Conservation (phyloP, 1,140 invertebrate species). For the Diprion similis region DNA sequence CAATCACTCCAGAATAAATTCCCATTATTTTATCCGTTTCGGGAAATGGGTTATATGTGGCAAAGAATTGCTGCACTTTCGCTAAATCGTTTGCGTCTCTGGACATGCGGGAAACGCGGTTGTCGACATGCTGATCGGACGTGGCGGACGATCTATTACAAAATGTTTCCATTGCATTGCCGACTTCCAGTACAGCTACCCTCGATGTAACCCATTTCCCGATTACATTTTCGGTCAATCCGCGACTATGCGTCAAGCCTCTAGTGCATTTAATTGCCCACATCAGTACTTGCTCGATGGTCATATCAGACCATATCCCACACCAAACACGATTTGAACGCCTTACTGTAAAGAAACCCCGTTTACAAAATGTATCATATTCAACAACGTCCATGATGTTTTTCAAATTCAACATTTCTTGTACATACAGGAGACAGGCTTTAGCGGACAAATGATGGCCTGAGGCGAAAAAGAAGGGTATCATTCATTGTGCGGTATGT, state of each 20-base stretch:
- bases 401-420: constrained; percentile 50
- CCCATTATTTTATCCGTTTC: constrained; percentile 21
- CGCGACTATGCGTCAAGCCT: constrained; percentile 35
- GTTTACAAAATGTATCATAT: constrained; percentile 39
- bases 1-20: constrained; percentile 31
- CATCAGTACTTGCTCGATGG: too few relatives aligned
- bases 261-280: constrained; percentile 45
- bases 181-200: constrained; percentile 19
- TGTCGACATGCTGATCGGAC: constrained; percentile 40
- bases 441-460: constrained; percentile 60
- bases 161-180: constrained; percentile 34
- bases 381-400: constrained; percentile 40
- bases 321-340: constrained; percentile 45
- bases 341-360: constrained; percentile 41
- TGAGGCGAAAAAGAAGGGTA: constrained; percentile 41
- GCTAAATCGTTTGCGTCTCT: constrained; percentile 35
- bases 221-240: constrained; percentile 33
- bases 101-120: constrained; percentile 29
- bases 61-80: constrained; percentile 35
- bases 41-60: constrained; percentile 33
- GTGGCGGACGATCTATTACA: constrained; percentile 26
- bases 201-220: constrained; percentile 26
- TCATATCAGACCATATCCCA: too few relatives aligned
- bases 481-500: constrained; percentile 25
- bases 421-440: constrained; percentile 55